Base-by-base conservation (phyloP, 2,797 vertebrate genomes). In the Neopelma chrysocephalum region DNA sequence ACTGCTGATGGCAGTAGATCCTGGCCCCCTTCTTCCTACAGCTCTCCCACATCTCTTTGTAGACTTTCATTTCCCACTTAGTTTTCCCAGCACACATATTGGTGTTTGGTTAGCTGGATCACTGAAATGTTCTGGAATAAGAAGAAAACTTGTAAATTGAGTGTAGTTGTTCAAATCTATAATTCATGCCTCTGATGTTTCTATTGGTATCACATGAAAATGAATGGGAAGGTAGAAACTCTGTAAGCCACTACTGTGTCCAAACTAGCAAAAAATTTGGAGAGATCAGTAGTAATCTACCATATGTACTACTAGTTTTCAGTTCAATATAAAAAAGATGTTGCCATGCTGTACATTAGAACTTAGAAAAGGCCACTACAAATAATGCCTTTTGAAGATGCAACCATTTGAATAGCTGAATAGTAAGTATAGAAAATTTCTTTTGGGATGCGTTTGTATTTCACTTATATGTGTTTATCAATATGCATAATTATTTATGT, bases 291-390 rank as follows among this genome's bases (percentile, higher is more conserved):
- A 68, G 60, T 5, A 64, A 40, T 42, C 14, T 78, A 27, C 7
- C 14, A 31, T 0, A 2, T 14, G 3, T 26, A 53, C 7, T 2
- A 19, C n/a, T 32, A 47, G 5, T 18, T 73, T 71, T 21, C 6
- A 82, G 31, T 17, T 89, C 19, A 51, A 7, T 15, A 19, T 27
- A 61, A 75, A 62, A 26, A 7, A 8, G 3, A 4, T 8, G 2
- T 61, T 82, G 17, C 5, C 16, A 4, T 31, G 9, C 38, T 81
- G 29, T 27, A 36, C 17, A 10, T 48, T 70, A 62, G 7, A 16
- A n/a, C 13, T 82, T 31, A 75, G 47, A 21, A 73, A 82, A 80
- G 18, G 2, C 32, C 15, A 61, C 9, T 7, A 48, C 6, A 53
- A 80, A 38, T 64, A 65, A 32, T 19, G 14, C 2, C 11, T 70